phyloP scores from a whole-genome alignment of 2,797 vertebrate species.

The Staurois parvus region DNA sequence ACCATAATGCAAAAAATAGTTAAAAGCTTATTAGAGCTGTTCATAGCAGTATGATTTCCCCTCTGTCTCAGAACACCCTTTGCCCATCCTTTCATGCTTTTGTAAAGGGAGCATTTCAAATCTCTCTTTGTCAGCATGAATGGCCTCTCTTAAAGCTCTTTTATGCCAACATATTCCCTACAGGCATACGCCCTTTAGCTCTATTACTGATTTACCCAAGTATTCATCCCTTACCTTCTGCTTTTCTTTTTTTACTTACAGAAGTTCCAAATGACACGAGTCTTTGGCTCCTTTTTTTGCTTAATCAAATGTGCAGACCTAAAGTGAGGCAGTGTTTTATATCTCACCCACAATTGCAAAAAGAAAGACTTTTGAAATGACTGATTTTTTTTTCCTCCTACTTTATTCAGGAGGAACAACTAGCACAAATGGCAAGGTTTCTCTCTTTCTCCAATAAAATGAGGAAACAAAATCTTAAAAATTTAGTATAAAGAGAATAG shows the following conservation, averaged over 20 bases:
- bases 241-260: slow-evolving; percentile 82
- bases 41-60: slow-evolving; percentile 93
- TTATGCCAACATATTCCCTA: slow-evolving; percentile 89
- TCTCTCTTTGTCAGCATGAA: slow-evolving; percentile 92
- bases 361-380: slow-evolving; percentile 69
- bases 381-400: slow-evolving; percentile 69
- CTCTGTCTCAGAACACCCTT: slow-evolving; percentile 90
- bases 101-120: slow-evolving; percentile 93
- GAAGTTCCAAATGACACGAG: slow-evolving; percentile 88
- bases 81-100: slow-evolving; percentile 95
- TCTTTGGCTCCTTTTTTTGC: slow-evolving; percentile 69
- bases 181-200: slow-evolving; percentile 94
- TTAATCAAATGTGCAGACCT: slow-evolving; percentile 66
- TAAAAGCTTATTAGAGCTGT: slow-evolving; percentile 95
- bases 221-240: slow-evolving; percentile 94
- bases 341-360: slow-evolving; percentile 62
- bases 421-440: slow-evolving; percentile 73
- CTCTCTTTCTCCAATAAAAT: slow-evolving; percentile 65
- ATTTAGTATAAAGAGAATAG: too few relatives aligned
- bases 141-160: slow-evolving; percentile 91
- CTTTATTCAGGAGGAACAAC: slow-evolving; percentile 61
- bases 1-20: slow-evolving; percentile 90
- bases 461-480: background rate
- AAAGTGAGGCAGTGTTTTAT: slow-evolving; percentile 71
- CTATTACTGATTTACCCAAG: slow-evolving; percentile 96